Conservation (phyloP, 1,140 invertebrate genomes). For the Adoxophyes honmai region DNA sequence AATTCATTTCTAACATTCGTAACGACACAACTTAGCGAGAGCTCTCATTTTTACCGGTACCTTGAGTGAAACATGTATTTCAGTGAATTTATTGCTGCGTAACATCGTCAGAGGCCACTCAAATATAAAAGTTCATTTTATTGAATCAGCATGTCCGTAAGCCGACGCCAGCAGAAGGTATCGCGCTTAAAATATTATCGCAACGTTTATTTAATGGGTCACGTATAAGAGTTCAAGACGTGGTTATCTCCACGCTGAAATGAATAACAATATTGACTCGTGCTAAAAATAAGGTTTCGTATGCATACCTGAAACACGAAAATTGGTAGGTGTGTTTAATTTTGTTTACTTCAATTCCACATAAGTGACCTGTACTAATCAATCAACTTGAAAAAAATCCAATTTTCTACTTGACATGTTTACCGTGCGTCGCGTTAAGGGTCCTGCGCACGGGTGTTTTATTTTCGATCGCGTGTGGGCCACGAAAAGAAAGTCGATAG, state of each 20-base stretch:
- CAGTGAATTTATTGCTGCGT: constrained; percentile 2
- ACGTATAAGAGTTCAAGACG: neutral
- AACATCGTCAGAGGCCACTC: constrained; percentile 1
- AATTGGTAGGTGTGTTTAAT: constrained; percentile 1
- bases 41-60: too few species aligned
- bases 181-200: constrained; percentile 7
- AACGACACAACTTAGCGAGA: too few species aligned
- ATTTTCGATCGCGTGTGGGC: neutral
- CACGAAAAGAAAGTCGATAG: constrained; percentile 8
- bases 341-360: constrained; percentile 9
- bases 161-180: neutral
- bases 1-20: too few species aligned
- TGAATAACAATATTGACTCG: neutral
- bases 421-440: constrained; percentile 4
- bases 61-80: neutral
- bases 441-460: neutral
- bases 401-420: constrained; percentile 14
- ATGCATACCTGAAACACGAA: neutral
- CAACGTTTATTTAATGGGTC: constrained; percentile 1
- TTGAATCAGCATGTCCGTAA: constrained; percentile 12
- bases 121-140: constrained; percentile 9
- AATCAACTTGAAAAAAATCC: constrained; percentile 14
- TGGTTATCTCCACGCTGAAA: neutral
- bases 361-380: constrained; percentile 14
- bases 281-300: constrained; percentile 1